Conservation (phyloP, 2,797 vertebrate species). For the Leptodactylus fallax region DNA sequence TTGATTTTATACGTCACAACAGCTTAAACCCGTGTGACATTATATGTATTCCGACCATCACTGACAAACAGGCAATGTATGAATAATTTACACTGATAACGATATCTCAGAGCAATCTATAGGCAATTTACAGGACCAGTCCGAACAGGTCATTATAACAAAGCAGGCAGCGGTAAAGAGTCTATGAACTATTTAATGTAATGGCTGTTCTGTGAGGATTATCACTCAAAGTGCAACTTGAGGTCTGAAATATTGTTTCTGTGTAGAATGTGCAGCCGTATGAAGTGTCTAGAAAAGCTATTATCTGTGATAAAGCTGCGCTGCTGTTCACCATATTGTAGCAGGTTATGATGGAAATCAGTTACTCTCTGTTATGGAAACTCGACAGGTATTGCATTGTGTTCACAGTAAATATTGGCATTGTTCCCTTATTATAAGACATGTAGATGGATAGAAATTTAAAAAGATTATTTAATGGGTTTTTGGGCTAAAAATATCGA, state of each 20-base stretch:
- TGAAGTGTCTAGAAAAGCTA: constrained; percentile 1
- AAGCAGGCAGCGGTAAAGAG: background rate
- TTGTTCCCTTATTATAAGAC: background rate
- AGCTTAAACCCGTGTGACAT: background rate
- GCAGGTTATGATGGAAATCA: constrained; percentile 16
- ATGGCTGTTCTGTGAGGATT: constrained; percentile 5
- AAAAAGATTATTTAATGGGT: background rate
- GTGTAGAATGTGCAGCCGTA: background rate
- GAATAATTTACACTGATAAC: background rate
- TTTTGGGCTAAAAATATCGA: background rate
- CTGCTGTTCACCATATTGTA: background rate
- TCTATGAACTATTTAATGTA: constrained; percentile 10
- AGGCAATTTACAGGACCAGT: background rate
- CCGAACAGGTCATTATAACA: background rate
- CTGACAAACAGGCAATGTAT: background rate
- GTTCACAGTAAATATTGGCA: background rate
- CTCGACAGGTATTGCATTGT: constrained; percentile 10
- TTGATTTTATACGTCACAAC: background rate
- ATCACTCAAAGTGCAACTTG: background rate
- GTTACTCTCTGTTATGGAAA: constrained; percentile 4
- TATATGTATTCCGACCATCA: background rate
- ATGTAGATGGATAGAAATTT: background rate
- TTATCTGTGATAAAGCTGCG: constrained; percentile 6
- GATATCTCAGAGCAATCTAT: background rate
- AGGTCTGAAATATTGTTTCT: constrained; percentile 3